Evolutionary conservation across 1,140 invertebrate species (phyloP).

Genomic region (Panonychus citri): DNA sequence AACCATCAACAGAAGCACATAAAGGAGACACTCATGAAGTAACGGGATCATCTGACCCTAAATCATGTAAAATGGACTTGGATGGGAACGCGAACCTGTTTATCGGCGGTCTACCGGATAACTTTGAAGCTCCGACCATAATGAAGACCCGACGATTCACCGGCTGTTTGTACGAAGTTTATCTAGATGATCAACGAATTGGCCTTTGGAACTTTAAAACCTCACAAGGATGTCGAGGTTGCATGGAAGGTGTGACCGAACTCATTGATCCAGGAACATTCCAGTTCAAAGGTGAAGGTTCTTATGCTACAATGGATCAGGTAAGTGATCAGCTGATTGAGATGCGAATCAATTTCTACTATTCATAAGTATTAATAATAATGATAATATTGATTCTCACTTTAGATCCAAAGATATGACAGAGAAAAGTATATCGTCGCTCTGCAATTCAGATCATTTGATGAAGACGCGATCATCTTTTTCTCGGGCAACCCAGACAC

Average conservation of each 20-base stretch:
- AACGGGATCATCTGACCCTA: constrained; percentile 13
- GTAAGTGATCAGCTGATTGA: constrained; percentile 18
- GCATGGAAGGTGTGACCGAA: constrained; percentile 34
- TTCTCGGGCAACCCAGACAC: constrained; percentile 45
- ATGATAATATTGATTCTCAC: constrained; percentile 25
- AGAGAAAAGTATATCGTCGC: constrained; percentile 47
- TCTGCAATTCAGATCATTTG: constrained; percentile 57
- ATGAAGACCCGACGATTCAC: constrained; percentile 22
- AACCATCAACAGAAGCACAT: constrained; percentile 9
- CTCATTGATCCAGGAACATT: neutral
- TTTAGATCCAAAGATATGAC: constrained; percentile 34
- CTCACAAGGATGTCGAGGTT: constrained; percentile 35
- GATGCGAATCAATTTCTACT: constrained; percentile 48
- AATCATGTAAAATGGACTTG: constrained; percentile 17
- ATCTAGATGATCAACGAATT: constrained; percentile 45
- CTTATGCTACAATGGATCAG: constrained; percentile 14
- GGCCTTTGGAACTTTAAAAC: constrained; percentile 70
- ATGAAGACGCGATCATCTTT: constrained; percentile 66
- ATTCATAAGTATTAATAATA: too few species aligned
- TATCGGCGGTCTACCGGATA: constrained; percentile 17
- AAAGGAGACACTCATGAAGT: constrained; percentile 13
- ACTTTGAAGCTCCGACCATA: constrained; percentile 20
- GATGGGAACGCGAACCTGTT: constrained; percentile 15
- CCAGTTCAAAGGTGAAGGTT: constrained; percentile 28
- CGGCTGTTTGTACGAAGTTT: constrained; percentile 52